phyloP scores from a whole-genome alignment of 2,797 vertebrate species.

The Platyrinchus mystaceus region DNA sequence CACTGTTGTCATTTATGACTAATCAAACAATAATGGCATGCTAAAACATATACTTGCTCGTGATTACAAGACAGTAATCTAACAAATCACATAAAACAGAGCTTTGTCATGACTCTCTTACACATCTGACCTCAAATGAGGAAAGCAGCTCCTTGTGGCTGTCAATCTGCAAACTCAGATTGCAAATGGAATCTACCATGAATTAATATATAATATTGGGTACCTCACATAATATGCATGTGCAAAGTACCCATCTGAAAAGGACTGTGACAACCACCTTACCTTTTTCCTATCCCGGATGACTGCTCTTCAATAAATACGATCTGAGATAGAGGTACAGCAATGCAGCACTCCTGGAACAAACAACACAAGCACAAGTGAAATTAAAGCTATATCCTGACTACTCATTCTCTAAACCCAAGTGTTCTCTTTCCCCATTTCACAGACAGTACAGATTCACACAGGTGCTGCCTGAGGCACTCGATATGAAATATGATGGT shows the following conservation, averaged over 20 bases:
- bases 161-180: background rate
- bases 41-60: background rate
- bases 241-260: background rate
- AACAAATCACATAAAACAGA: background rate
- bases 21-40: background rate
- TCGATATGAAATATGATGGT: background rate
- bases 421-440: background rate
- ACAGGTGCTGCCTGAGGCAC: background rate
- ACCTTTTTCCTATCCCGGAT: slow-evolving; percentile 97
- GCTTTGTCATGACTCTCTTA: background rate
- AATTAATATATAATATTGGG: background rate
- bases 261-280: background rate
- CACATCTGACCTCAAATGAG: background rate
- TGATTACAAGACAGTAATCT: background rate
- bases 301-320: slow-evolving; percentile 95
- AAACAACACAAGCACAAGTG: background rate
- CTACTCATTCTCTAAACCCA: background rate
- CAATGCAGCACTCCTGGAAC: slow-evolving; percentile 90
- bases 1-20: background rate
- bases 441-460: background rate
- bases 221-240: background rate
- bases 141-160: background rate
- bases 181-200: background rate
- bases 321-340: slow-evolving; percentile 88
- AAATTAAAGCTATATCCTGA: background rate